Percentiles rank a stretch among this genome's conserved stretches.
Conservation (phyloP, 2,113 vertebrate genomes). For the Myiagra hebetior region DNA sequence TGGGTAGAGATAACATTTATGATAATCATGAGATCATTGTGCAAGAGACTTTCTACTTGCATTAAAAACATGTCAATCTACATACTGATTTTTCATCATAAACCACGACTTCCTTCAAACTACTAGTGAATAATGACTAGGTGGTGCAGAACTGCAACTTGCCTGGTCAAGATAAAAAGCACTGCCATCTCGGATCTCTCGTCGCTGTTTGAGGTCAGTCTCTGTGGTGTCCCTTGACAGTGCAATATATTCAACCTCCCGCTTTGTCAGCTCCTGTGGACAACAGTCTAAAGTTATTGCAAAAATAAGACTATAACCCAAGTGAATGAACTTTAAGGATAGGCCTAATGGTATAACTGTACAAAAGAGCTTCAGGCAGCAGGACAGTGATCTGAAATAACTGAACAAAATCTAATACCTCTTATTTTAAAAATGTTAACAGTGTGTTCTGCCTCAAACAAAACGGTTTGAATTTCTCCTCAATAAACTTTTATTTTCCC, state of each 20-base stretch:
- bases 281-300: neutral
- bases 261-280: conserved; percentile 88
- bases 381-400: neutral
- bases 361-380: neutral
- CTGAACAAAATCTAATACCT: neutral
- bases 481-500: conserved; percentile 9
- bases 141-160: conserved; percentile 24
- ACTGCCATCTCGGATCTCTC: conserved; percentile 90
- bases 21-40: neutral
- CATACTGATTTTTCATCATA: neutral
- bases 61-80: neutral
- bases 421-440: neutral
- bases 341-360: neutral
- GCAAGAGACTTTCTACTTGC: neutral
- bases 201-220: conserved; percentile 92
- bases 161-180: conserved; percentile 97
- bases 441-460: neutral
- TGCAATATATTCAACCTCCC: conserved; percentile 91
- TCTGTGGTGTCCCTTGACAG: conserved; percentile 95
- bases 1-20: neutral
- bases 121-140: neutral
- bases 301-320: neutral
- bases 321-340: neutral
- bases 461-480: neutral
- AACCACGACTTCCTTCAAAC: neutral